These are phyloP conservation scores for Drosophila carrolli DNA, from an alignment of 1,140 invertebrate species.

Conservation along the genomic window DNA sequence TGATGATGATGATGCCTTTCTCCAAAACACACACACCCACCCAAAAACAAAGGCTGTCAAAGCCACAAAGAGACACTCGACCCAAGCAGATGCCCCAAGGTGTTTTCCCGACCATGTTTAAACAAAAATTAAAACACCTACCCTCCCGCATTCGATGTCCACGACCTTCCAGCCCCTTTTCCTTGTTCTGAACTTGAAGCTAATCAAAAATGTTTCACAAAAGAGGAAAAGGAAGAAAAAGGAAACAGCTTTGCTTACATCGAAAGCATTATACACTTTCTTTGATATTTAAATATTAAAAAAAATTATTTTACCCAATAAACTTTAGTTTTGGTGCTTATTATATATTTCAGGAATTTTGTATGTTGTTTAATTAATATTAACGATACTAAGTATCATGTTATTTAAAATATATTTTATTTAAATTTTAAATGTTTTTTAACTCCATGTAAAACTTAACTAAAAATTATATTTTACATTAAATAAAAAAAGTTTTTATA, in stretches of 20 bases:
- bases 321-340: no score
- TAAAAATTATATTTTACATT: no score
- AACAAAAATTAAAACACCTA: constrained; percentile 74
- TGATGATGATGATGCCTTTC: constrained; percentile 68
- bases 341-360: neutral
- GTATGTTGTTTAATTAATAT: no score
- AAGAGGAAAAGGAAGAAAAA: constrained; percentile 23
- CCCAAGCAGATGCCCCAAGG: constrained; percentile 63
- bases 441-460: no score
- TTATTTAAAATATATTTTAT: no score
- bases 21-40: constrained; percentile 4
- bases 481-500: no score
- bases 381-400: no score
- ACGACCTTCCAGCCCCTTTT: constrained; percentile 8
- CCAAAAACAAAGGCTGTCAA: constrained; percentile 73
- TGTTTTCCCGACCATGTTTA: constrained; percentile 69
- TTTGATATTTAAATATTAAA: neutral
- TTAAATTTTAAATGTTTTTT: no score
- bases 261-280: constrained; percentile 32
- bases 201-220: constrained; percentile 70
- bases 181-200: constrained; percentile 51
- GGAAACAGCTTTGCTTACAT: neutral
- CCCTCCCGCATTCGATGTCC: constrained; percentile 16
- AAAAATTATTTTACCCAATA: no score
- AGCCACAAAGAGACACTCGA: constrained; percentile 80